A percentile compares a stretch with the other conserved stretches of the same genome.
phyloP scores from a whole-genome alignment of 2,797 vertebrate genomes.

The Danio jaintianensis region DNA sequence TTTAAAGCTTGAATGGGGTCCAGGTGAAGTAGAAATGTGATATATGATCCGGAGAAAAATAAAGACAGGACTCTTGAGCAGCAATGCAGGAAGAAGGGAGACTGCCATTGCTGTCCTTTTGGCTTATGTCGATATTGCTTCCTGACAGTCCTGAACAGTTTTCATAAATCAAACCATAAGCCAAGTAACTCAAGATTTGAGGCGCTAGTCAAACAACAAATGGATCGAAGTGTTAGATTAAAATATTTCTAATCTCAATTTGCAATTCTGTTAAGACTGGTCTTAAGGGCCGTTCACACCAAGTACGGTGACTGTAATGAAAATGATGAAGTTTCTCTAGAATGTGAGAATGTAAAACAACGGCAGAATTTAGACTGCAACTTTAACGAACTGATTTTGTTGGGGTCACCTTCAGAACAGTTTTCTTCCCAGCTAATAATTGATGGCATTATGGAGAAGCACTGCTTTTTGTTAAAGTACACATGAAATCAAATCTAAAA shows the following conservation, averaged over 20 bases:
- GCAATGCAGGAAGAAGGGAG: neutral
- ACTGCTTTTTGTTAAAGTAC: too few species aligned
- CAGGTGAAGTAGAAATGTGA: neutral
- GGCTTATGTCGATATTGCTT: neutral
- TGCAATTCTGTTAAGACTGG: neutral
- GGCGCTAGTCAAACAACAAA: neutral
- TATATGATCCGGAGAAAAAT: neutral
- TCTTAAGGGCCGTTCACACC: too few species aligned
- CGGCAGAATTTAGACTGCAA: too few species aligned
- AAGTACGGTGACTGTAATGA: too few species aligned
- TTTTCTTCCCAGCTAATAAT: too few species aligned
- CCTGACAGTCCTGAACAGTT: constrained; percentile 8
- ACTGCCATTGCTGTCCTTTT: constrained; percentile 1
- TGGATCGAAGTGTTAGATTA: neutral
- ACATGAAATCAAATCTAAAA: too few species aligned
- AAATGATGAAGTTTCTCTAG: too few species aligned
- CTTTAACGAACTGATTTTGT: too few species aligned
- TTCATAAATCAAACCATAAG: neutral
- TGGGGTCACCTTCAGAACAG: too few species aligned
- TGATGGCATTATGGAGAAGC: too few species aligned
- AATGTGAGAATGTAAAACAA: too few species aligned
- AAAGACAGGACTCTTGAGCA: neutral
- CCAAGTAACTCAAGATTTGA: neutral
- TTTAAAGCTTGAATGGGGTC: neutral
- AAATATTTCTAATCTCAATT: neutral